phyloP scores from a whole-genome alignment of 2,113 vertebrate species.

The Hoplias malabaricus region DNA sequence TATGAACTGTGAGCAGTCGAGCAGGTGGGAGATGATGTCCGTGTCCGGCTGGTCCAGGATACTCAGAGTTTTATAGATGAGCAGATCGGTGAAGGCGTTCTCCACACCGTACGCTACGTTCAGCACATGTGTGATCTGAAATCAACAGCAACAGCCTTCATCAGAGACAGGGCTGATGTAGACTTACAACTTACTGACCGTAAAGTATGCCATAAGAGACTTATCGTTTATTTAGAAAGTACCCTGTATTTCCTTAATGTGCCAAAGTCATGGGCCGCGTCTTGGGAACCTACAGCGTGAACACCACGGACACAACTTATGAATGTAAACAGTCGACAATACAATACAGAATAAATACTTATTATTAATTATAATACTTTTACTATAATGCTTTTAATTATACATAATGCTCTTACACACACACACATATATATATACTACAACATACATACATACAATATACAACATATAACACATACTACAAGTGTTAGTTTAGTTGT shows the following conservation, averaged over 20 bases:
- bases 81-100: conserved; percentile 83
- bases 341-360: too few species aligned
- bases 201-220: too few species aligned
- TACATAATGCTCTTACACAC: too few species aligned
- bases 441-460: background rate
- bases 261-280: conserved; percentile 87
- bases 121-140: conserved; percentile 91
- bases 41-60: conserved; percentile 91
- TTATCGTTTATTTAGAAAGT: too few species aligned
- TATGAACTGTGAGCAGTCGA: conserved; percentile 92
- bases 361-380: too few species aligned
- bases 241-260: conserved; percentile 87
- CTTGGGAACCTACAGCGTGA: conserved; percentile 84
- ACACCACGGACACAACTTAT: background rate
- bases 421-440: too few species aligned
- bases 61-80: conserved; percentile 78
- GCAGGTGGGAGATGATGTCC: conserved; percentile 82
- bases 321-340: too few species aligned
- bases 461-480: background rate
- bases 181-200: too few species aligned
- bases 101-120: conserved; percentile 93
- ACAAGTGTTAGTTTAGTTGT: background rate
- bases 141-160: conserved; percentile 20
- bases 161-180: background rate
- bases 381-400: too few species aligned